Percentiles rank a stretch among this genome's conserved stretches.
phyloP scores from a whole-genome alignment of 1,140 invertebrate species.

The Diorhabda elongata region DNA sequence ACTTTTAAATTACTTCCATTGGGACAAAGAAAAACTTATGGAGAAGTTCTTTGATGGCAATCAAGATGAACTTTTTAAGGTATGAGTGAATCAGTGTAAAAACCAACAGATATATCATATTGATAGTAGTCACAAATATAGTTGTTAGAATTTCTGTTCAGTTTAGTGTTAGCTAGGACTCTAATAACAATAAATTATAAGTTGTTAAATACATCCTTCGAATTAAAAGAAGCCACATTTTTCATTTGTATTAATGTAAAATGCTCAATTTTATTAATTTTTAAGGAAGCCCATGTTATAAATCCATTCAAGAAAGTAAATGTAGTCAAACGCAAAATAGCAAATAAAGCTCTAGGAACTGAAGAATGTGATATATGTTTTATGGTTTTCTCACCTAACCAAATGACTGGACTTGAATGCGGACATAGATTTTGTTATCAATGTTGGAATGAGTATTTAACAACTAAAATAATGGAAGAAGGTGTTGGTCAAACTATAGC shows the following conservation, averaged over 20 bases:
- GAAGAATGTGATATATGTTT: slow-evolving; percentile 95
- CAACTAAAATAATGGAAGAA: slow-evolving; percentile 69
- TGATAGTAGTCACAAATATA: too few relatives aligned
- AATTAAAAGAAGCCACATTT: too few relatives aligned
- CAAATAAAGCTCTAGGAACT: slow-evolving; percentile 45
- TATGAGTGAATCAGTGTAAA: not conserved
- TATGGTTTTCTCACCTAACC: slow-evolving; percentile 51
- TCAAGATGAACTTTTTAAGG: slow-evolving; percentile 55
- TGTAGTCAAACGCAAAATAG: slow-evolving; percentile 35
- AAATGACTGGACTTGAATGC: slow-evolving; percentile 66
- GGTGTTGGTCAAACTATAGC: slow-evolving; percentile 64
- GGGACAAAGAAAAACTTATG: slow-evolving; percentile 73
- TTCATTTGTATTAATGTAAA: too few relatives aligned
- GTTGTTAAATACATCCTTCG: too few relatives aligned
- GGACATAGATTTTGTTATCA: slow-evolving; percentile 65
- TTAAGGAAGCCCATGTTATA: slow-evolving; percentile 63
- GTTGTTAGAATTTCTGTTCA: too few relatives aligned
- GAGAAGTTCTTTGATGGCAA: slow-evolving; percentile 66
- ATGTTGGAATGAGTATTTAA: slow-evolving; percentile 69
- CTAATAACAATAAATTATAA: too few relatives aligned
- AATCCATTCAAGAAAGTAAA: slow-evolving; percentile 54
- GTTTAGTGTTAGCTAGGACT: too few relatives aligned
- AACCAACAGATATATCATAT: too few relatives aligned
- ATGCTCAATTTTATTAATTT: not conserved
- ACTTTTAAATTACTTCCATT: slow-evolving; percentile 67